A percentile compares a stretch with the other conserved stretches of the same genome.
These are phyloP conservation scores for Papilio gigon DNA, from an alignment of 2,888 invertebrate genomes.

Conservation along the genomic window DNA sequence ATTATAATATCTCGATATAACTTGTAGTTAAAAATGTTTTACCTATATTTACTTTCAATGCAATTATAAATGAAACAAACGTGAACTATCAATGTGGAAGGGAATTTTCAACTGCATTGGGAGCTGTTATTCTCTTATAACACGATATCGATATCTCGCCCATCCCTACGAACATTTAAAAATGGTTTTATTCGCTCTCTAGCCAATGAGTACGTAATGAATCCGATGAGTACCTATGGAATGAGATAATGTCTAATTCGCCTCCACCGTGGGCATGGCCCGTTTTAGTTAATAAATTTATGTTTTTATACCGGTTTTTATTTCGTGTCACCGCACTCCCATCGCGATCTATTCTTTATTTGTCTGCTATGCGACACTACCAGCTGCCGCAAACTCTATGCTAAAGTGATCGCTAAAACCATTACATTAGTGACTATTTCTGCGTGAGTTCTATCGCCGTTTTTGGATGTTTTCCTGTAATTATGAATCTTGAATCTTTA, in stretches of 20 bases:
- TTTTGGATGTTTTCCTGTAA: conserved; percentile 41
- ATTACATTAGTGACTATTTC: conserved; percentile 1
- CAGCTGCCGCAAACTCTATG: conserved; percentile 31
- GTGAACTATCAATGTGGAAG: neutral
- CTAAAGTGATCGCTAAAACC: conserved; percentile 34
- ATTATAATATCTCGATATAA: too few species aligned
- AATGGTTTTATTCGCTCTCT: conserved; percentile 77
- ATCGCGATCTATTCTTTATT: conserved; percentile 54
- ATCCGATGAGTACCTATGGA: conserved; percentile 75
- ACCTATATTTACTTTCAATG: too few species aligned
- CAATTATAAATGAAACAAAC: too few species aligned
- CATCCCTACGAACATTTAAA: conserved; percentile 66
- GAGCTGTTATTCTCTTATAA: neutral
- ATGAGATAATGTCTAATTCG: conserved; percentile 75
- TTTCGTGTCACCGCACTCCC: conserved; percentile 67
- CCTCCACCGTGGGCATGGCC: conserved; percentile 72
- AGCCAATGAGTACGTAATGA: conserved; percentile 80
- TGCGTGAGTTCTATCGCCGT: neutral
- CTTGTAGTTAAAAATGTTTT: too few species aligned
- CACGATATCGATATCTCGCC: conserved; percentile 30
- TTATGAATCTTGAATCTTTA: conserved; percentile 47
- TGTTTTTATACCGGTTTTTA: conserved; percentile 73
- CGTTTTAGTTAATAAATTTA: conserved; percentile 67
- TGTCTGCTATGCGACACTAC: conserved; percentile 46
- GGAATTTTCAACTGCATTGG: neutral